Base-by-base conservation (phyloP, 1,140 invertebrate genomes). In the Oreohelix idahoensis region DNA sequence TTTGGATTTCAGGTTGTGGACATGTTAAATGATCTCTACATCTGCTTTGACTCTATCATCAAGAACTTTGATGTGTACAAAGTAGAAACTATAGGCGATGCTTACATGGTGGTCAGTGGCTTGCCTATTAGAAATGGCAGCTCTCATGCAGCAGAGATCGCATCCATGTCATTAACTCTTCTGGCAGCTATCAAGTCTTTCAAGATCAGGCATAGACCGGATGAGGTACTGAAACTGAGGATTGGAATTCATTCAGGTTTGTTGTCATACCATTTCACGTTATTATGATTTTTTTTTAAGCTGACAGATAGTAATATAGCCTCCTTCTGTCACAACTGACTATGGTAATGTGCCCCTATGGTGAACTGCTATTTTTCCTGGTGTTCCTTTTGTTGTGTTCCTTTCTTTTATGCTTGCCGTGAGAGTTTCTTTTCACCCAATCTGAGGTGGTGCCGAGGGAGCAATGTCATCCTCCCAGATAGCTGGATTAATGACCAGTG, bases 1-100 rank as follows among this genome's bases (percentile, higher is more conserved):
- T 45, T 45, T 45, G 20, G 1, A 58, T 84, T 83, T 26, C 81
- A 89, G 89, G 86, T 92, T 8, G 90, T 92, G 8, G 87, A 89
- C 74, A 85, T 92, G 79, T 79, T 92, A 58, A 92, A 92, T 80
- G 89, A 91, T 73, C 73, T 92, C 45, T 92, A 92, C 92, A 97
- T 96, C 0, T 96, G 96, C 81, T 98, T 98, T 92, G 97, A 98
- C 91, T 96, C 96, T 26, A 97, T 96, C 35, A 97, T 98, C 86
- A 96, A 96, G 90, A 95, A 96, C 49, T 97, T 97, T 90, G 96
- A 96, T 88, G 97, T 97, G 1, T 98, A 97, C 91, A 98, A 96
- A 96, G 97, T 97, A 80, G 97, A 99, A 93, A 99, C 97, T 0
- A 98, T 98, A 85, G 97, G 97, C 0, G 97, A 98, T 92, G 97